Conservation (phyloP, 2,113 vertebrate genomes). For the Eubucco bourcierii region DNA sequence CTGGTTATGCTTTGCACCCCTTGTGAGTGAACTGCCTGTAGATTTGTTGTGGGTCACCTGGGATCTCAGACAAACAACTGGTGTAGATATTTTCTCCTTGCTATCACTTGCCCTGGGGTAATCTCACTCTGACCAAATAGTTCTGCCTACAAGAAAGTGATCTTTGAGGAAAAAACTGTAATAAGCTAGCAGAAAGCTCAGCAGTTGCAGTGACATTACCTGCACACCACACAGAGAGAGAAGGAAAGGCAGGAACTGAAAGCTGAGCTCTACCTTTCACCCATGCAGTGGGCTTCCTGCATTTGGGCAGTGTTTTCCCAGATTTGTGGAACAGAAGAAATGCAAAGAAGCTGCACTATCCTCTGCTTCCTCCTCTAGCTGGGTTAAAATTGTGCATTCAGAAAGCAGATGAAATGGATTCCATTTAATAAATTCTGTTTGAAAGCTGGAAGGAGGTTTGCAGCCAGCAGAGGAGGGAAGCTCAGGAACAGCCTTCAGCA, state of each 20-base stretch:
- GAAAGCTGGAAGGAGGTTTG: slow-evolving; percentile 43
- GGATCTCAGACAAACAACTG: background rate
- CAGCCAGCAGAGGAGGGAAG: slow-evolving; percentile 50
- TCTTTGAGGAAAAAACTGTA: background rate
- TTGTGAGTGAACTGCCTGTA: background rate
- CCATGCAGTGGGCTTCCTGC: background rate
- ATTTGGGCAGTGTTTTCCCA: background rate
- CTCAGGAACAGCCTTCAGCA: slow-evolving; percentile 52
- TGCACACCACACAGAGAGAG: background rate
- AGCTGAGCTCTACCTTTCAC: slow-evolving; percentile 14
- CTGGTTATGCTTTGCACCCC: background rate
- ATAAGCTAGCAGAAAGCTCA: background rate
- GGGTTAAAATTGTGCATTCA: slow-evolving; percentile 4
- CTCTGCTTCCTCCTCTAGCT: background rate
- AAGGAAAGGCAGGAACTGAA: background rate
- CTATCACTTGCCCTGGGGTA: background rate
- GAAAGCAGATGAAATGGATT: background rate
- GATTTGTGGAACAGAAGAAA: background rate
- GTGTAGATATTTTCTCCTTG: background rate
- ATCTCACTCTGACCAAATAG: background rate
- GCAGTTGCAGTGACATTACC: background rate
- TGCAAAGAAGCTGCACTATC: background rate
- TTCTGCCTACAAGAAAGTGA: background rate
- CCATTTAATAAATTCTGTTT: slow-evolving; percentile 38
- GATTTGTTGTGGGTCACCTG: background rate